Evolutionary conservation across 1,140 invertebrate genomes (phyloP).

Genomic region (Epicauta chinensis): DNA sequence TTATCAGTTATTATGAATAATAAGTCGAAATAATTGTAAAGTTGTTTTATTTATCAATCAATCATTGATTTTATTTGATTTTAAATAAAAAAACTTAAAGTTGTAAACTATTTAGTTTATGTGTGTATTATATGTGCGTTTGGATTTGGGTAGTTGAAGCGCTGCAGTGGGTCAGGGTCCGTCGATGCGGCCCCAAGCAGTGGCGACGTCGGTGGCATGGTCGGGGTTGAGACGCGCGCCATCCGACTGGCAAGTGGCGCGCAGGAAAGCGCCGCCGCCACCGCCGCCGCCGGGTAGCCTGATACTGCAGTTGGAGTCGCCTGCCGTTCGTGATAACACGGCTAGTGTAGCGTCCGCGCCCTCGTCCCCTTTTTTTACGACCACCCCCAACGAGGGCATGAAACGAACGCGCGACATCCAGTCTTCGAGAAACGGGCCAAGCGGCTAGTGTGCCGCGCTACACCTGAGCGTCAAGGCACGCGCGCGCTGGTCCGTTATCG

Average conservation of each 20-base stretch:
- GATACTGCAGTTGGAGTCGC: constrained; percentile 39
- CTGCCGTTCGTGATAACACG: constrained; percentile 35
- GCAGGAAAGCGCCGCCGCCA: constrained; percentile 36
- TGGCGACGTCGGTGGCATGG: constrained; percentile 2
- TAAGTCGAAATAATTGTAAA: too few relatives aligned
- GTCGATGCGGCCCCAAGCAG: constrained; percentile 4
- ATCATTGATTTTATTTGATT: too few relatives aligned
- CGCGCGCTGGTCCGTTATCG: neutral
- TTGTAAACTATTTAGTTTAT: too few relatives aligned
- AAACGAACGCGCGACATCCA: constrained; percentile 36
- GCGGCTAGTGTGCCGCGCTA: constrained; percentile 21
- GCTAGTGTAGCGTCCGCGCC: constrained; percentile 32
- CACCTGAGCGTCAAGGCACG: neutral
- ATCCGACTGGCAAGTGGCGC: constrained; percentile 30
- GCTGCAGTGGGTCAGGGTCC: too few relatives aligned
- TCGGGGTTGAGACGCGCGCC: constrained; percentile 13
- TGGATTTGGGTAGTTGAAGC: too few relatives aligned
- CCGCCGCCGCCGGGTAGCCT: constrained; percentile 14
- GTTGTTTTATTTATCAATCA: too few relatives aligned
- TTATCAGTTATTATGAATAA: too few relatives aligned
- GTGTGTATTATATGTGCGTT: too few relatives aligned
- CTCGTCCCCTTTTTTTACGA: constrained; percentile 19
- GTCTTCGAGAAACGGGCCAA: constrained; percentile 39
- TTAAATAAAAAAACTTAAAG: too few relatives aligned
- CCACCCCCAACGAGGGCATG: constrained; percentile 36